A percentile compares a stretch with the other conserved stretches of the same genome.
Evolutionary conservation across 2,888 invertebrate species (phyloP).

Genomic region (Conus canariensis): DNA sequence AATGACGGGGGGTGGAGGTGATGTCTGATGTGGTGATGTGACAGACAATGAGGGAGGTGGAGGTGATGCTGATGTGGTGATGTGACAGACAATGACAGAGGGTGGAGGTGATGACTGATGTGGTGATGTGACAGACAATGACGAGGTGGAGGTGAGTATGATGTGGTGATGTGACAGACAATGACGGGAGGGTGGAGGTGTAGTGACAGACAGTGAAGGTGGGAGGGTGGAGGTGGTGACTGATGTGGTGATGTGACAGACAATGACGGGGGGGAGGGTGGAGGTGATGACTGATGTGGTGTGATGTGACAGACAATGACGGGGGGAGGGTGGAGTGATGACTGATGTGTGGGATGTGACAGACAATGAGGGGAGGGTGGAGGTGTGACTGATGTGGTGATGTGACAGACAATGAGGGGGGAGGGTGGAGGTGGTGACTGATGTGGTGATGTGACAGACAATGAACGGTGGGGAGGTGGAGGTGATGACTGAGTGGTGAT

Average conservation of each 20-base stretch:
- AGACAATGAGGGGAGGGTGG: not conserved
- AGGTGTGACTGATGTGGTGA: not conserved
- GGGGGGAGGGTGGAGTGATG: slow-evolving; percentile 78
- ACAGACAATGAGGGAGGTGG: too few species aligned
- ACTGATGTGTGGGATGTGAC: too few species aligned
- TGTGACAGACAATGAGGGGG: not conserved
- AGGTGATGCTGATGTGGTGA: too few species aligned
- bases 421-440: not conserved
- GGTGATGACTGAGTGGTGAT: not conserved
- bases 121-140: too few species aligned
- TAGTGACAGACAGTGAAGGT: not conserved
- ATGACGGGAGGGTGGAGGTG: not conserved
- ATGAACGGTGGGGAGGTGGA: not conserved
- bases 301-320: slow-evolving; percentile 59
- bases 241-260: not conserved
- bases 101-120: too few species aligned
- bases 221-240: not conserved
- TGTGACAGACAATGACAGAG: too few species aligned
- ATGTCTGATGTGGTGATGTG: too few species aligned
- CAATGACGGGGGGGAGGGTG: not conserved
- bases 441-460: not conserved
- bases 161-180: too few species aligned
- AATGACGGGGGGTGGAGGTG: too few species aligned
- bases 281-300: not conserved
- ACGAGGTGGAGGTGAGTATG: too few species aligned